Evolutionary conservation across 2,113 vertebrate genomes (phyloP).

Genomic region (Malurus melanocephalus): DNA sequence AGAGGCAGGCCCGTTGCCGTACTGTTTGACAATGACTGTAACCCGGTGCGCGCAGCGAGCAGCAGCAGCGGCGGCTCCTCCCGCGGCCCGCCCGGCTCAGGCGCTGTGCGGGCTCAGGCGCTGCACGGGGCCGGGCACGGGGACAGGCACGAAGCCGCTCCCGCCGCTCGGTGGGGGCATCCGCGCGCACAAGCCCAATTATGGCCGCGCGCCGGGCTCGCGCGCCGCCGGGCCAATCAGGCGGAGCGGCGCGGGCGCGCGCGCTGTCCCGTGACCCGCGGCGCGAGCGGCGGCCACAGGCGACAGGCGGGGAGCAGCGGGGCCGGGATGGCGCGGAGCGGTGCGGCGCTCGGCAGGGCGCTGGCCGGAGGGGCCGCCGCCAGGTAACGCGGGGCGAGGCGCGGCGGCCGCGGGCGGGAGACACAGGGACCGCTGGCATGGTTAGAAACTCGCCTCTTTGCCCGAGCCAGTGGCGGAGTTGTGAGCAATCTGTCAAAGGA

Average conservation of each 20-base stretch:
- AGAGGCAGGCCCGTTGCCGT: accelerated
- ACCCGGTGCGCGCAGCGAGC: neutral
- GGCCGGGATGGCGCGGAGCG: conserved; percentile 29
- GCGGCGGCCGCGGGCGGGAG: neutral
- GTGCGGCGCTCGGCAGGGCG: conserved; percentile 1
- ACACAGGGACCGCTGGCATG: neutral
- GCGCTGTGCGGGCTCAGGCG: neutral
- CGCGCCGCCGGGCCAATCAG: neutral
- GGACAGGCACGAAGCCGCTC: neutral
- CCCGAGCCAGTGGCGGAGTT: neutral
- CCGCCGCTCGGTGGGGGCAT: neutral
- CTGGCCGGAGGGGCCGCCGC: neutral
- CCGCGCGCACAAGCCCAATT: neutral
- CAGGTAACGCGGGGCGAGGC: conserved; percentile 41
- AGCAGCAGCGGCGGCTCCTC: neutral
- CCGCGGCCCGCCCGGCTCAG: neutral
- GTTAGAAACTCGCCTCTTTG: neutral
- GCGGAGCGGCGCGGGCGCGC: neutral
- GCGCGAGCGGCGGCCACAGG: no score
- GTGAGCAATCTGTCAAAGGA: neutral
- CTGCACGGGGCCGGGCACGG: neutral
- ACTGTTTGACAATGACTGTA: accelerated
- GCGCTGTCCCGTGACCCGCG: neutral
- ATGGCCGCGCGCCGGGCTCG: neutral
- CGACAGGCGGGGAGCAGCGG: neutral